Percentiles rank a stretch among this genome's conserved stretches.
These are phyloP conservation scores for Microctonus hyperodae DNA, from an alignment of 2,888 invertebrate species.

Conservation along the genomic window DNA sequence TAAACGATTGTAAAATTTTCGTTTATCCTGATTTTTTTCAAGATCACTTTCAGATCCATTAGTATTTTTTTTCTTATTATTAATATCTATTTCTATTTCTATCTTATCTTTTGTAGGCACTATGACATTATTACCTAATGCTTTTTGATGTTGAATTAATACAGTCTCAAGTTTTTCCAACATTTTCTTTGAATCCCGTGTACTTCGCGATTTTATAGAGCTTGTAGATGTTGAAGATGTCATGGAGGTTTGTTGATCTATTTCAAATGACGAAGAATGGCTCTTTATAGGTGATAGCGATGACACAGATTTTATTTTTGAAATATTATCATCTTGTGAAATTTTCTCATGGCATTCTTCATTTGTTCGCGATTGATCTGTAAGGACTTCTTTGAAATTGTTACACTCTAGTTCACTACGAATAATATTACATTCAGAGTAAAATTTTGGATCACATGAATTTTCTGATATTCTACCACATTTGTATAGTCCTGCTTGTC, in stretches of 20 bases:
- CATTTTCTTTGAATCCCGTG: slow-evolving; percentile 69
- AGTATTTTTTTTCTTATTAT: slow-evolving; percentile 53
- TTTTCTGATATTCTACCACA: not conserved
- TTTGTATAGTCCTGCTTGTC: not conserved
- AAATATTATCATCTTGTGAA: not conserved
- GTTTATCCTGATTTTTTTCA: slow-evolving; percentile 40
- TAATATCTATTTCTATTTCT: slow-evolving; percentile 20
- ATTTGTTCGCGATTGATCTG: not conserved
- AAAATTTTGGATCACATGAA: not conserved
- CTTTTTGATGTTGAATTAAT: slow-evolving; percentile 65
- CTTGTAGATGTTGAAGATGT: slow-evolving; percentile 42
- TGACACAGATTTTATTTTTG: not conserved
- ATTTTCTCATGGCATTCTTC: not conserved
- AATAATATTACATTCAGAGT: not conserved
- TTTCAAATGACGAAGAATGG: not conserved
- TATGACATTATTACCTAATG: slow-evolving; percentile 43
- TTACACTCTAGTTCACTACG: not conserved
- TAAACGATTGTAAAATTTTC: slow-evolving; percentile 41
- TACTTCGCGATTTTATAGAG: slow-evolving; percentile 3
- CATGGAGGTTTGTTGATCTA: slow-evolving; percentile 9
- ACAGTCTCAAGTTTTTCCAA: slow-evolving; percentile 71
- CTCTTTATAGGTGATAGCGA: not conserved
- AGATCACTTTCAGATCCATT: slow-evolving; percentile 51
- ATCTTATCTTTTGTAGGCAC: slow-evolving; percentile 35
- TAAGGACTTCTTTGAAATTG: not conserved